Conservation (phyloP, 2,797 vertebrate species). For the Anisognathus igniventris region DNA sequence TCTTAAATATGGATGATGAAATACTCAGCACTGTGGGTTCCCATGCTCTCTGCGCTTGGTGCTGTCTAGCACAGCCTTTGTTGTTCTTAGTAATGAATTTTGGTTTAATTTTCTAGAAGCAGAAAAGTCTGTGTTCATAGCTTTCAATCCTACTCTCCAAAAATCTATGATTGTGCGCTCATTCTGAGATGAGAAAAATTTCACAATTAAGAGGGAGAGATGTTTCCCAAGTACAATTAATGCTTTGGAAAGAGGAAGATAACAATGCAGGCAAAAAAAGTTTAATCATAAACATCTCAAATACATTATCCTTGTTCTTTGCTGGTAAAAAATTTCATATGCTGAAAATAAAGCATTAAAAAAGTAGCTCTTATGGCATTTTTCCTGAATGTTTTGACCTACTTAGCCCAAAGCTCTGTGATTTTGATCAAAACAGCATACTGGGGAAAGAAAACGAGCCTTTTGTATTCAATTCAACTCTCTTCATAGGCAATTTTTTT, state of each 20-base stretch:
- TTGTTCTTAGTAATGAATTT: not conserved
- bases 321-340: not conserved
- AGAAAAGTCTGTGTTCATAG: not conserved
- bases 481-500: not conserved
- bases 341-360: not conserved
- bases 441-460: not conserved
- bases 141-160: not conserved
- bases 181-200: not conserved
- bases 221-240: not conserved
- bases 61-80: not conserved
- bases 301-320: not conserved
- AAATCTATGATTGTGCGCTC: not conserved
- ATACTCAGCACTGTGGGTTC: not conserved
- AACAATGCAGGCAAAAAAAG: rapidly evolving
- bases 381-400: not conserved
- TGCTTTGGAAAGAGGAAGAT: not conserved
- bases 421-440: not conserved
- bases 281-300: not conserved
- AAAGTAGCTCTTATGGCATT: not conserved
- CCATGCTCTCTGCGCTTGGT: not conserved
- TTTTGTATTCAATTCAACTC: not conserved
- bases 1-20: not conserved
- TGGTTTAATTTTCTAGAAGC: not conserved
- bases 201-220: not conserved
- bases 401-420: not conserved